Percentiles rank a stretch among this genome's conserved stretches.
Evolutionary conservation across 2,888 invertebrate species (phyloP).

Genomic region (Lasius fuliginosus): DNA sequence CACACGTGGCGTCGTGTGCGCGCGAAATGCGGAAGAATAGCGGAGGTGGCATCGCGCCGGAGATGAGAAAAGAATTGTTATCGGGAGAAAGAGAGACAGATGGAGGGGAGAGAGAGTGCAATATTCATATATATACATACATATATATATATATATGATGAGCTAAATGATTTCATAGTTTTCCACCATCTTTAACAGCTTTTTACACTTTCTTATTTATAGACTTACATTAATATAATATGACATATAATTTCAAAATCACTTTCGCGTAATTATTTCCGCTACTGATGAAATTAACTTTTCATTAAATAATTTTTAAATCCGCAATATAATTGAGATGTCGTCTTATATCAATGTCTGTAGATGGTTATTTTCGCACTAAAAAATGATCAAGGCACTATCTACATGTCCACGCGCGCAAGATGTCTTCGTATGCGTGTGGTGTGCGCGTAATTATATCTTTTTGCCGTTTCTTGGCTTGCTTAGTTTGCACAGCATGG

Average conservation of each 20-base stretch:
- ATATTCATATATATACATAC: no score
- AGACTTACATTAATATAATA: background rate
- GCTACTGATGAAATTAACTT: constrained; percentile 4
- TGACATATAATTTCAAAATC: background rate
- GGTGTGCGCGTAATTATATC: constrained; percentile 36
- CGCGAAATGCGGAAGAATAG: constrained; percentile 40
- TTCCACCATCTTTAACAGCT: background rate
- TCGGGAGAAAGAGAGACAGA: background rate
- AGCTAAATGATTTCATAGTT: background rate
- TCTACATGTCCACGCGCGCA: constrained; percentile 10
- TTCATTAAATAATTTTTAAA: constrained; percentile 30
- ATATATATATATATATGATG: no score
- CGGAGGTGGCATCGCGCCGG: constrained; percentile 11
- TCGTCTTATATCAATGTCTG: constrained; percentile 11
- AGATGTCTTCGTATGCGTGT: constrained; percentile 17
- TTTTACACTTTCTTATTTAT: background rate
- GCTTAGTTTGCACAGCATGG: constrained; percentile 12
- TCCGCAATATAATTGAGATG: constrained; percentile 1
- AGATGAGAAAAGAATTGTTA: constrained; percentile 63
- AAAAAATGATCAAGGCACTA: constrained; percentile 16
- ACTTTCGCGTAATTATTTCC: constrained; percentile 26
- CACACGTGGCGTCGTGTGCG: background rate
- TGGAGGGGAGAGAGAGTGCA: no score
- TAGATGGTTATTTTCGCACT: constrained; percentile 11
- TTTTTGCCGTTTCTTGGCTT: constrained; percentile 41